Base-by-base conservation (phyloP, 2,888 invertebrate genomes). In the Drosophila anceps region DNA sequence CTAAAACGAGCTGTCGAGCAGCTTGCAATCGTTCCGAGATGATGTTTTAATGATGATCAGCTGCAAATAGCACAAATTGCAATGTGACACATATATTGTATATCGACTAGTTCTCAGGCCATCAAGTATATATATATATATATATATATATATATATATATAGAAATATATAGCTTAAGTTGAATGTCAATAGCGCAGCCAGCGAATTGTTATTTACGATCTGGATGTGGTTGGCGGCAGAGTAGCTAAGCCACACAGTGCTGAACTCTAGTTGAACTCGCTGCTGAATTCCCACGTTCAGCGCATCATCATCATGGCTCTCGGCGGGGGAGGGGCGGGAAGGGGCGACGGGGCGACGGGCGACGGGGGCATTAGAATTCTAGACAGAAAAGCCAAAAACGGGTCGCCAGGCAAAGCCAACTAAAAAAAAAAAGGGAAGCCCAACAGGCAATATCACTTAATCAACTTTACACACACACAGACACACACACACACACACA, bases 201-300 rank as follows among this genome's bases (percentile, higher is more conserved):
- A 76, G 72, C 59, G 59, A 59, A 59, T 83, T 78, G 74, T 78
- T 70, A 81, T 79, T 79, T 81, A 81, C 73, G 79, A 76, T 80
- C 67, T 62, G 35, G 39, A 29, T n/a, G 31, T 18, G 41, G 31
- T 13, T 29, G 20, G 53, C 24, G 20, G 35, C n/a, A n/a, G n/a
- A n/a, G 20, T 5, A 31, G 13, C 33, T 57, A 27, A 55, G 35
- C 46, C 27, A 9, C 24, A 44, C 50, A 50, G 18, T 39, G 57
- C 63, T 71, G 72, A 71, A 58, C 73, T 66, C 13, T 20, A 50
- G 50, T 65, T 73, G 59, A 73, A 66, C 73, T 73, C 35, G 44
- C 73, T 53, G 61, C 67, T 46, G 31, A 29, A 73, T 73, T 73
- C 73, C 73, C 73, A 73, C 73, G 73, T 66, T 73, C 66, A 29